phyloP scores from a whole-genome alignment of 2,888 invertebrate species.

The Agrotis puta region DNA sequence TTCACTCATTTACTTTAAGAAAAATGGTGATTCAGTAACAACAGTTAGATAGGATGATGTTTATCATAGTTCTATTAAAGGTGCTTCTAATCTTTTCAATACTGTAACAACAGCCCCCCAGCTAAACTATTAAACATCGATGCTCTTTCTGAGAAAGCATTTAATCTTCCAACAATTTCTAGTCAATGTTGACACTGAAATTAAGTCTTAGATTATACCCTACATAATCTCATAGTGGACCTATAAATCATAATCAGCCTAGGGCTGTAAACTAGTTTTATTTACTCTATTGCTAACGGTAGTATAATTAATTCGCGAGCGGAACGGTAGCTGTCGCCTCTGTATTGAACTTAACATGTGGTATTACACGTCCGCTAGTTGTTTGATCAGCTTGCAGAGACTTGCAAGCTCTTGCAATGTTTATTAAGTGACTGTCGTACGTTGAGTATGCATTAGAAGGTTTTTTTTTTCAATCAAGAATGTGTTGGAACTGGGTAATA shows the following conservation, averaged over 20 bases:
- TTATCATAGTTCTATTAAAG: not conserved
- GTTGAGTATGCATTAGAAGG: constrained; percentile 40
- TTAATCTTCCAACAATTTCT: constrained; percentile 8
- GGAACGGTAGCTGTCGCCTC: constrained; percentile 77
- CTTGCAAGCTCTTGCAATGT: constrained; percentile 58
- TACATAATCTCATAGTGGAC: constrained; percentile 29
- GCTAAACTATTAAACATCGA: not conserved
- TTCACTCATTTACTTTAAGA: not conserved
- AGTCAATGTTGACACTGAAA: constrained; percentile 30
- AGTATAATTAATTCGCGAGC: constrained; percentile 75
- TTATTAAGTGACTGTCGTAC: constrained; percentile 55
- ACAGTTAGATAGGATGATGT: not conserved
- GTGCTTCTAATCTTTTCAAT: not conserved
- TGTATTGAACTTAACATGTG: constrained; percentile 60
- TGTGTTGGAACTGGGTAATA: constrained; percentile 9
- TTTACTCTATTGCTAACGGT: constrained; percentile 73
- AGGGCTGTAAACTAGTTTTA: constrained; percentile 68
- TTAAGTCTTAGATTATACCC: constrained; percentile 45
- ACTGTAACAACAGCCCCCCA: not conserved
- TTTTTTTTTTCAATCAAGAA: constrained; percentile 32
- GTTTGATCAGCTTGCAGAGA: constrained; percentile 53
- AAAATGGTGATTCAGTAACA: not conserved
- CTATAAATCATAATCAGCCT: constrained; percentile 56
- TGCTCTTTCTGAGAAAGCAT: not conserved
- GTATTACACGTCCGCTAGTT: constrained; percentile 53